phyloP scores from a whole-genome alignment of 2,113 vertebrate genomes.

The Probosciger aterrimus region DNA sequence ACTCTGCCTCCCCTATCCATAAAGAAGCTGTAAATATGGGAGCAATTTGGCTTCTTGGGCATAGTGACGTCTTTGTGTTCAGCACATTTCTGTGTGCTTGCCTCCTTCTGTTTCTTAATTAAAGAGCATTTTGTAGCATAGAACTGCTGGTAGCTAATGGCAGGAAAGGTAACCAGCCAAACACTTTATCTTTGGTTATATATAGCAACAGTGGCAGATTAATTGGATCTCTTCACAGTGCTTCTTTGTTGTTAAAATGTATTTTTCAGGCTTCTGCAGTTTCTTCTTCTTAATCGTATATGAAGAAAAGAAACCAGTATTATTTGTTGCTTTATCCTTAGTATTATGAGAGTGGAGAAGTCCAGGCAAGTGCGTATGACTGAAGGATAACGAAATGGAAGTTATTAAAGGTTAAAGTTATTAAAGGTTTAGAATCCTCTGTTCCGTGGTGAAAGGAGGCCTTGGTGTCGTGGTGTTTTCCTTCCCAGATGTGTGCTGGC shows the following conservation, averaged over 20 bases:
- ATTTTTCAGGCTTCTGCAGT: not conserved
- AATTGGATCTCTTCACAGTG: not conserved
- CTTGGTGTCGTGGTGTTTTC: not conserved
- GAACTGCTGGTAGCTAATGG: not conserved
- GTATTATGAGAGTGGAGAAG: not conserved
- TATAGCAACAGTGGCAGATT: not conserved
- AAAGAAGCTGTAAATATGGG: not conserved
- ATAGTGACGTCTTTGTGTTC: not conserved
- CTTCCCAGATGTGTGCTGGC: not conserved
- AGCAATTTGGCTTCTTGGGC: not conserved
- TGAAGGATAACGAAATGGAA: not conserved
- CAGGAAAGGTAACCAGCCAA: not conserved
- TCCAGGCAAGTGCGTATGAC: not conserved
- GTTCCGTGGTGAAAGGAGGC: not conserved
- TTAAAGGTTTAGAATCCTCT: not conserved
- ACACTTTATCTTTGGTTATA: not conserved
- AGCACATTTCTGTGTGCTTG: not conserved
- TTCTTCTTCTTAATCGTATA: not conserved
- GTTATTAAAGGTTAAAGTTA: not conserved
- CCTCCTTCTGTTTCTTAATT: not conserved
- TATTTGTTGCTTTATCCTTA: not conserved
- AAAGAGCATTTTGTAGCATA: not conserved
- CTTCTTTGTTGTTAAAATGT: not conserved
- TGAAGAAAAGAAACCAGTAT: not conserved
- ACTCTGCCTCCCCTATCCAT: not conserved